Evolutionary conservation across 1,140 invertebrate species (phyloP).

Genomic region (Hypothenemus hampei): DNA sequence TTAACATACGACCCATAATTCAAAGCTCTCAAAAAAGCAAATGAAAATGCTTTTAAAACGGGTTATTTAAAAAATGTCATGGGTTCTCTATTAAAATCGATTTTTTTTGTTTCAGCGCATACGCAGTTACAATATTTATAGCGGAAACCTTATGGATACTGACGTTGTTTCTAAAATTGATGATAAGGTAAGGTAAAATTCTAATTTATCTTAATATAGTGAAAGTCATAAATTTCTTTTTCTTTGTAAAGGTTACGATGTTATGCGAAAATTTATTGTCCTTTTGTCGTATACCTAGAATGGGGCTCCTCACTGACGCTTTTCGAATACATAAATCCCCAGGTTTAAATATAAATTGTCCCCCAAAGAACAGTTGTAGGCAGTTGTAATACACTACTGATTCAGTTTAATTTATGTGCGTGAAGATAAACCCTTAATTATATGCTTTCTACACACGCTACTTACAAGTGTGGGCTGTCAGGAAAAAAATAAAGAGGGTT

Average conservation of each 20-base stretch:
- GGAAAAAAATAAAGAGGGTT: too few relatives aligned
- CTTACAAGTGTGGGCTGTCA: neutral
- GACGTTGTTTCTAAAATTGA: slow-evolving; percentile 22
- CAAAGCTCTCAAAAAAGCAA: too few relatives aligned
- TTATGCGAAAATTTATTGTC: slow-evolving; percentile 13
- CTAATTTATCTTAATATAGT: neutral
- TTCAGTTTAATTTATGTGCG: slow-evolving; percentile 6
- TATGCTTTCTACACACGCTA: neutral
- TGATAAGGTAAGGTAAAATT: slow-evolving; percentile 17
- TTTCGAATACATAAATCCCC: slow-evolving; percentile 13
- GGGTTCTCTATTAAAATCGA: too few relatives aligned
- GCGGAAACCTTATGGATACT: slow-evolving; percentile 20
- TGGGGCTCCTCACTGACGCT: slow-evolving; percentile 5
- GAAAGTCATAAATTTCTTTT: slow-evolving; percentile 1
- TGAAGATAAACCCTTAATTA: slow-evolving; percentile 6
- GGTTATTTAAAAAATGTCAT: too few relatives aligned
- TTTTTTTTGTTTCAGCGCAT: slow-evolving; percentile 17
- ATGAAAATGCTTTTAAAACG: too few relatives aligned
- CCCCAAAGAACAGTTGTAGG: slow-evolving; percentile 22
- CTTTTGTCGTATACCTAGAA: neutral
- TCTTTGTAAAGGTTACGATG: slow-evolving; percentile 5
- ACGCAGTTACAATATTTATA: slow-evolving; percentile 9
- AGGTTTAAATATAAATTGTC: slow-evolving; percentile 17
- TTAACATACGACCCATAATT: too few relatives aligned
- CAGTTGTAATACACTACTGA: slow-evolving; percentile 14